Evolutionary conservation across 2,888 invertebrate species (phyloP).

Genomic region (Andrena hattorfiana): DNA sequence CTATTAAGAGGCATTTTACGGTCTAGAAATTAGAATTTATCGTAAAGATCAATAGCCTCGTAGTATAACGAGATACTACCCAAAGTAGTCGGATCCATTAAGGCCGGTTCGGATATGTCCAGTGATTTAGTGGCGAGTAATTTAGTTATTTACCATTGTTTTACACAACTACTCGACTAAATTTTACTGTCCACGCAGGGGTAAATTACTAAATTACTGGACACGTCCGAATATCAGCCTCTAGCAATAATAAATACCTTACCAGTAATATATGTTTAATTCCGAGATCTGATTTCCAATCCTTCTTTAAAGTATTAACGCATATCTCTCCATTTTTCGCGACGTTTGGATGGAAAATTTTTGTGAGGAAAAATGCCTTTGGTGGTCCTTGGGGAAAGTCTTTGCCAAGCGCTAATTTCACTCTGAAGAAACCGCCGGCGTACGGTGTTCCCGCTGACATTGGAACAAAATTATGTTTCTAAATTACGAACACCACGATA

Average conservation of each 20-base stretch:
- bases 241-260: constrained; percentile 2
- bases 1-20: constrained; percentile 97
- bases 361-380: constrained; percentile 96
- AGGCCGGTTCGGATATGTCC: neutral
- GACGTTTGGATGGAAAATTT: constrained; percentile 99
- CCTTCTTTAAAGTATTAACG: constrained; percentile 97
- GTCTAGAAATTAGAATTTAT: constrained; percentile 87
- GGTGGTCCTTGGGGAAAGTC: constrained; percentile 97
- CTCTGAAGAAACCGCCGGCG: constrained; percentile 94
- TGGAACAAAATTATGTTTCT: constrained; percentile 26
- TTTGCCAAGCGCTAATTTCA: constrained; percentile 95
- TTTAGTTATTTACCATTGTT: too few species aligned
- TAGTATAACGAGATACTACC: neutral
- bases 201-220: too few species aligned
- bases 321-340: constrained; percentile 97
- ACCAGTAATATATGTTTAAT: constrained; percentile 97
- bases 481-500: neutral
- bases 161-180: too few species aligned
- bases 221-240: too few species aligned
- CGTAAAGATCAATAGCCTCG: constrained; percentile 3
- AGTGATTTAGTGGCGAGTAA: too few species aligned
- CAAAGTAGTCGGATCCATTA: neutral
- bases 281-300: constrained; percentile 98
- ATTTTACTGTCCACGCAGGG: too few species aligned
- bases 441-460: constrained; percentile 94